Evolutionary conservation across 2,888 invertebrate genomes (phyloP), one percentile per base, ranked within the genome.

Genomic region (Acleris cristana): DNA sequence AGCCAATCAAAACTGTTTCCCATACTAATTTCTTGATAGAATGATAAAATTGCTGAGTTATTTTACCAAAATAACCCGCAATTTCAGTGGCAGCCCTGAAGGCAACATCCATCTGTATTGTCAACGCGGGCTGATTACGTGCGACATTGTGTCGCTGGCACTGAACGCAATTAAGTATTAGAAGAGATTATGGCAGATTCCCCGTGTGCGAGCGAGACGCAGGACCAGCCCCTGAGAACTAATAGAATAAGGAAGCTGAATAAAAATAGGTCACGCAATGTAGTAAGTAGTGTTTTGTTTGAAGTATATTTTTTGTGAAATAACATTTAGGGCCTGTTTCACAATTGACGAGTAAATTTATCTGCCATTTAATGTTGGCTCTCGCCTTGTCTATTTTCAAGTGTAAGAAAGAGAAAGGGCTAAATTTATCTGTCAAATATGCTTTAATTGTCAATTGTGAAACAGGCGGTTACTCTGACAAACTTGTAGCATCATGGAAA

Each of bases 131-230:
- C 84, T 89, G 89, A 90, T 89, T 88, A 88, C 89, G 82, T 77
- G 79, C 76, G 68, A 86, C 76, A 89, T 89, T 90, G 89, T 90
- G 83, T 71, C 69, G 72, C 75, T 83, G 84, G 84, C 82, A 84
- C 80, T 80, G 79, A 82, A 89, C 84, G 86, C 88, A 90, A 90
- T 90, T 89, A 89, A 88, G 85, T 86, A 87, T 89, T 86, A 88
- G 85, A 79, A 16, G 40, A 66, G 62, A 67, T 67, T 67, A 67
- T 54, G 18, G 66, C 48, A 56, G 61, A 56, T 53, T 56, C 23
- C 30, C 56, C 55, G 21, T 61, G 66, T 66, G n/a, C 45, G 16
- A 26, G 49, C 18, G 18, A 23, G 21, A 51, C 40, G 40, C n/a
- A 7, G 52, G 18, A 65, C 54, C 48, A 7, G 56, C 2, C 16